These are phyloP conservation scores for Sciurus vulgaris DNA, from an alignment of 2,797 vertebrate genomes.

Conservation along the genomic window DNA sequence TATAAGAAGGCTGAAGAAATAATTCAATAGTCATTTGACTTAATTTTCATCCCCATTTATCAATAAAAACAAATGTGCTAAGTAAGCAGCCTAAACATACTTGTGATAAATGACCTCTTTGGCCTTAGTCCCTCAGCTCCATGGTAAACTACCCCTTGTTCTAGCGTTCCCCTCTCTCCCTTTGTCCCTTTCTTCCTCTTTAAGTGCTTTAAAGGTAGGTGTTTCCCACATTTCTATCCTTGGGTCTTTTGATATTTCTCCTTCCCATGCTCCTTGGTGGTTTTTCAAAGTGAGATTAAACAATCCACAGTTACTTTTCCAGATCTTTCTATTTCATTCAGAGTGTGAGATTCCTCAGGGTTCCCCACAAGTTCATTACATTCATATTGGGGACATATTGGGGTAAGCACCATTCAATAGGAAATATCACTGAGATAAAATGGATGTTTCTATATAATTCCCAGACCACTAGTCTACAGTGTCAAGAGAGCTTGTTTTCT, in stretches of 20 bases:
- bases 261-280: no score
- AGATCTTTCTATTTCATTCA: not conserved
- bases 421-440: not conserved
- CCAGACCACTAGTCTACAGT: not conserved
- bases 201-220: no score
- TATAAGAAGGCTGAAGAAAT: constrained; percentile 40
- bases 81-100: not conserved
- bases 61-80: constrained; percentile 36
- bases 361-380: not conserved
- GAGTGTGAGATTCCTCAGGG: not conserved
- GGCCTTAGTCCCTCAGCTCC: not conserved
- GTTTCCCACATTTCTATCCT: no score
- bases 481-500: not conserved
- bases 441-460: not conserved
- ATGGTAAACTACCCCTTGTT: no score
- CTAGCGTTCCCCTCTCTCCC: no score
- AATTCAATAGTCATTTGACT: constrained; percentile 12
- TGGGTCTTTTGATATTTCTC: not conserved
- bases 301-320: not conserved
- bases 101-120: not conserved
- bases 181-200: no score
- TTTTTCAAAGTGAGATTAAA: not conserved
- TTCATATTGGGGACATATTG: not conserved
- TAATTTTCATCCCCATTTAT: constrained; percentile 40
- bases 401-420: not conserved